Evolutionary conservation across 2,797 vertebrate species (phyloP).

Genomic region (Pangasius djambal): DNA sequence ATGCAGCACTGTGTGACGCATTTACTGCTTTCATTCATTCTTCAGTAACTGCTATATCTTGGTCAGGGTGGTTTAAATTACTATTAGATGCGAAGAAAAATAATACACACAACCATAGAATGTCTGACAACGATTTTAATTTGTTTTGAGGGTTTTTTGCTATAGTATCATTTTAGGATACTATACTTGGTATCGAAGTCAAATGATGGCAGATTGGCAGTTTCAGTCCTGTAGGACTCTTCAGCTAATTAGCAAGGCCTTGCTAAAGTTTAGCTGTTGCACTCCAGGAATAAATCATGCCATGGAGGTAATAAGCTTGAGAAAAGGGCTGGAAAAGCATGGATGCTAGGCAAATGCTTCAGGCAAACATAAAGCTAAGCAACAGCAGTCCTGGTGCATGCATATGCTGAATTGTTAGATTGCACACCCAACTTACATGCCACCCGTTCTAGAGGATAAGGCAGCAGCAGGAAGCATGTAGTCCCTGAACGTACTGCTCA

Average conservation of each 20-base stretch:
- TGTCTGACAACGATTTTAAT: not conserved
- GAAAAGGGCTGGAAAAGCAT: conserved; percentile 27
- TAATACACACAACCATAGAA: not conserved
- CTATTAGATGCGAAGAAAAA: not conserved
- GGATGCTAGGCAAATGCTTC: conserved; percentile 28
- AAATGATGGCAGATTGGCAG: not conserved
- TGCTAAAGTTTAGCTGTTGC: not conserved
- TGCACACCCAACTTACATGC: conserved; percentile 89
- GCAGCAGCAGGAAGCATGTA: conserved; percentile 80
- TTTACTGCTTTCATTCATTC: not conserved
- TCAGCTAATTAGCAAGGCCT: not conserved
- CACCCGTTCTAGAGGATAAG: conserved; percentile 92
- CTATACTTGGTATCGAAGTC: not conserved
- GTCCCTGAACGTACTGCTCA: conserved; percentile 85
- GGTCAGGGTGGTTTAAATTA: not conserved
- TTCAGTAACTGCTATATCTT: not conserved
- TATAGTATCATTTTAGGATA: not conserved
- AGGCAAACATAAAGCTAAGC: conserved; percentile 40
- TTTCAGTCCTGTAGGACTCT: not conserved
- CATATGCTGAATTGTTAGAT: conserved; percentile 56
- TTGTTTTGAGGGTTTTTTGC: not conserved
- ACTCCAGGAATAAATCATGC: conserved; percentile 12
- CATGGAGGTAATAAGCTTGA: not conserved
- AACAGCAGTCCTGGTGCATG: conserved; percentile 8
- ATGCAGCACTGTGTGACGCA: not conserved